Percentiles rank a stretch among this genome's conserved stretches.
Evolutionary conservation across 2,113 vertebrate genomes (phyloP).

Genomic region (Lathamus discolor): DNA sequence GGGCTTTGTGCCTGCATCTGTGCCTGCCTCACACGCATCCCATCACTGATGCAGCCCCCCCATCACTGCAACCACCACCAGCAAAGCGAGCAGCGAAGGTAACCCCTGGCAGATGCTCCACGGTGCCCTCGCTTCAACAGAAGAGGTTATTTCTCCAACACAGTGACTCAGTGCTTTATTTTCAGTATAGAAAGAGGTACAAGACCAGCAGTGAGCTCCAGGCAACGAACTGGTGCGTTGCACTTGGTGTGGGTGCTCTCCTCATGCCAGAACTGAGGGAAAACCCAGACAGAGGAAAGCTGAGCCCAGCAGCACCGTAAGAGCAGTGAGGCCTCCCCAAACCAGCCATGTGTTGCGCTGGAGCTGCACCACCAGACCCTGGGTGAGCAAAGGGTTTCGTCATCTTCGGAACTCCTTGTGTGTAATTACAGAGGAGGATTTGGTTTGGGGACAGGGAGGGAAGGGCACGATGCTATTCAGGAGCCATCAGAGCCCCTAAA

Average conservation of each 20-base stretch:
- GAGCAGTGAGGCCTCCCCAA: rapidly evolving
- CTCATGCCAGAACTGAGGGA: rapidly evolving
- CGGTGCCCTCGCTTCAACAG: not conserved
- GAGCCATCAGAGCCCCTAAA: not conserved
- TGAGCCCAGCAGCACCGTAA: rapidly evolving
- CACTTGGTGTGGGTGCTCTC: not conserved
- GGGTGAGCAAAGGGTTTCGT: not conserved
- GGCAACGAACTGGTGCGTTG: rapidly evolving
- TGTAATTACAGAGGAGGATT: not conserved
- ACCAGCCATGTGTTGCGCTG: rapidly evolving
- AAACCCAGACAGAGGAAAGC: not conserved
- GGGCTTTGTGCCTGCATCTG: not conserved
- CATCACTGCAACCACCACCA: not conserved
- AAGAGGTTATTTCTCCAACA: not conserved
- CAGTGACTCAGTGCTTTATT: conserved; percentile 60
- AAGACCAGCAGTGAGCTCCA: not conserved
- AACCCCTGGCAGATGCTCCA: rapidly evolving
- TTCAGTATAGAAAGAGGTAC: not conserved
- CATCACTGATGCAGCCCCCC: not conserved
- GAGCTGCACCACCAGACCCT: rapidly evolving
- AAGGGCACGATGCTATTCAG: not conserved
- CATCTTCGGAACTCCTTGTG: not conserved
- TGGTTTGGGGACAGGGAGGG: not conserved
- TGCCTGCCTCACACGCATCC: rapidly evolving
- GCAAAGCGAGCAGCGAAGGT: not conserved